Evolutionary conservation across 2,797 vertebrate species (phyloP).

Genomic region (Podargus strigoides): DNA sequence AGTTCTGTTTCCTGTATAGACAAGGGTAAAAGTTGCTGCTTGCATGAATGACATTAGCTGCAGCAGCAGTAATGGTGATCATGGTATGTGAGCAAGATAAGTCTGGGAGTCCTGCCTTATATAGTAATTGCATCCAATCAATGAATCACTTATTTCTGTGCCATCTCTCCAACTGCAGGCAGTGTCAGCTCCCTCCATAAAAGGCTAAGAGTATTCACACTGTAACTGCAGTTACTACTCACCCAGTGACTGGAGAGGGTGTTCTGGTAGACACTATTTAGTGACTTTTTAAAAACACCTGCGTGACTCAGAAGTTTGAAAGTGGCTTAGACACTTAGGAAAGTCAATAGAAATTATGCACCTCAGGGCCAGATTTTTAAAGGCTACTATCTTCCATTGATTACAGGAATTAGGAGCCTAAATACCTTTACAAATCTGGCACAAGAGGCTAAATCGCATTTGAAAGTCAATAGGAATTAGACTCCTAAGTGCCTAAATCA

Average conservation of each 20-base stretch:
- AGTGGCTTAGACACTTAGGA: conserved; percentile 54
- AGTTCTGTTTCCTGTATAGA: neutral
- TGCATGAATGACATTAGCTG: neutral
- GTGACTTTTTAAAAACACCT: conserved; percentile 55
- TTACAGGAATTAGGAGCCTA: conserved; percentile 65
- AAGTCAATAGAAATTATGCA: conserved; percentile 66
- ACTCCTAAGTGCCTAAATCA: conserved; percentile 59
- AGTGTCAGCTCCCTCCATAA: neutral
- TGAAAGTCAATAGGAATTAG: conserved; percentile 67
- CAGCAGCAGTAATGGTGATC: neutral
- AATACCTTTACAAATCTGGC: conserved; percentile 67
- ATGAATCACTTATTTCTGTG: conserved; percentile 34
- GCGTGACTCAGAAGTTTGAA: conserved; percentile 55
- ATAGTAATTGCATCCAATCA: conserved; percentile 14
- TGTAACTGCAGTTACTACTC: neutral
- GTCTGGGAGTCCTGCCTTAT: neutral
- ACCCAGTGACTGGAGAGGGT: neutral
- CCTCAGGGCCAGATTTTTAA: conserved; percentile 63
- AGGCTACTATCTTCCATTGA: conserved; percentile 66
- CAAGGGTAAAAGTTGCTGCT: neutral
- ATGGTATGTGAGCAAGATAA: neutral
- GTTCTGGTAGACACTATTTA: neutral
- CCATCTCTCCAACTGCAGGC: conserved; percentile 18
- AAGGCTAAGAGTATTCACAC: neutral
- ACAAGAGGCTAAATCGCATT: conserved; percentile 64